A percentile compares a stretch with the other conserved stretches of the same genome.
Conservation (phyloP, 37 sponge, comb jelly and placozoan species). For the Theonella swinhoei region DNA sequence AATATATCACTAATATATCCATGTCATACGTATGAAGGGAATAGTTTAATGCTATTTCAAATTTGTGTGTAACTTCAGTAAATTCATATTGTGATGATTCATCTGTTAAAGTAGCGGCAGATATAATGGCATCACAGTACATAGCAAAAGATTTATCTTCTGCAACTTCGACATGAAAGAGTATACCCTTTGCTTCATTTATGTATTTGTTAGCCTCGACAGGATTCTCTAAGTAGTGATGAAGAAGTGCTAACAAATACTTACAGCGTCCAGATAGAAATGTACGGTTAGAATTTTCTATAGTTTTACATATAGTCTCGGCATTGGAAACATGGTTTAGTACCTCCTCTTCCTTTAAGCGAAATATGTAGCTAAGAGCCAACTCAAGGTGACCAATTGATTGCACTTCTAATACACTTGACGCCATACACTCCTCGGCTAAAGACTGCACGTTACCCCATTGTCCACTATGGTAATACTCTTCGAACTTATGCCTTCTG, state of each 20-base stretch:
- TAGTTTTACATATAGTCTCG: neutral
- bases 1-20: conserved; percentile 17
- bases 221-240: neutral
- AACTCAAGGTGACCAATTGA: conserved; percentile 16
- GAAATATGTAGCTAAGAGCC: conserved; percentile 27
- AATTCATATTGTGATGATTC: conserved; percentile 17
- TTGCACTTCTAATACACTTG: neutral
- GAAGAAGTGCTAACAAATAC: conserved; percentile 9
- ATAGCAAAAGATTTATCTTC: conserved; percentile 22
- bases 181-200: conserved; percentile 2
- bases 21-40: neutral
- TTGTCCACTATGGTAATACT: conserved; percentile 10
- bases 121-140: conserved; percentile 21
- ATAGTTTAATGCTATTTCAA: conserved; percentile 17
- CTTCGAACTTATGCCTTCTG: conserved; percentile 9
- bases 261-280: conserved; percentile 21
- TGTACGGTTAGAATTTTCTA: neutral
- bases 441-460: conserved; percentile 1
- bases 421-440: conserved; percentile 12
- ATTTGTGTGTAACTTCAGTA: neutral
- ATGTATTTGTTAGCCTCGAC: neutral
- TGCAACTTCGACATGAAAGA: conserved; percentile 9
- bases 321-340: neutral
- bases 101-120: neutral
- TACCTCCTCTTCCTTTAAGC: neutral